Evolutionary conservation across 1,140 invertebrate genomes (phyloP), one percentile per base, ranked within the genome.

Genomic region (Gonioctena quinquepunctata): DNA sequence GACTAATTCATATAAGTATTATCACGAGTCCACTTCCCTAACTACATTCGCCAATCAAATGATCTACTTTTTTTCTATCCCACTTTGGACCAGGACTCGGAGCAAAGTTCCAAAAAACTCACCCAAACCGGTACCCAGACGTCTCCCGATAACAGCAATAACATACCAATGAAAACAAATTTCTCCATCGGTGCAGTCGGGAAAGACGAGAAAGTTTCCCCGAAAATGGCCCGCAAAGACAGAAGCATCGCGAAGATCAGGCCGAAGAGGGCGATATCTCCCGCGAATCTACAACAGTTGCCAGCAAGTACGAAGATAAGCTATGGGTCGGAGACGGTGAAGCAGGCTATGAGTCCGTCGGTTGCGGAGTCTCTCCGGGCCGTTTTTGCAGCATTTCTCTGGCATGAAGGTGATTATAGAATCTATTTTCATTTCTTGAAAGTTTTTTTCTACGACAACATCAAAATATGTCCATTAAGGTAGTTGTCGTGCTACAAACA

Each of bases 381-480:
- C 0, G 93, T 98, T 0, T 99, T 99, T 84, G 96, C 96, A 0
- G 96, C 97, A 0, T 92, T 98, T 77, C 83, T 99, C 1, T 99
- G 96, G 96, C 97, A 99, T 83, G 96, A 98, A 87, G 96, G 89
- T 87, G 79, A 26, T 11, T 60, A 42, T 42, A 42, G n/a, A n/a
- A n/a, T n/a, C n/a, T n/a, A n/a, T n/a, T n/a, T n/a, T n/a, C n/a
- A n/a, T n/a, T n/a, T n/a, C n/a, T n/a, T n/a, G n/a, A n/a, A n/a
- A n/a, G n/a, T n/a, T n/a, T n/a, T n/a, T n/a, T n/a, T n/a, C n/a
- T n/a, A n/a, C n/a, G n/a, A n/a, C n/a, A n/a, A n/a, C n/a, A n/a
- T n/a, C n/a, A n/a, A n/a, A n/a, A n/a, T n/a, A n/a, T n/a, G n/a
- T n/a, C n/a, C n/a, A n/a, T n/a, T n/a, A n/a, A n/a, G n/a, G n/a